Evolutionary conservation across 2,888 invertebrate species (phyloP), one percentile per base, ranked within the genome.

Genomic region (Leucozona laternaria): DNA sequence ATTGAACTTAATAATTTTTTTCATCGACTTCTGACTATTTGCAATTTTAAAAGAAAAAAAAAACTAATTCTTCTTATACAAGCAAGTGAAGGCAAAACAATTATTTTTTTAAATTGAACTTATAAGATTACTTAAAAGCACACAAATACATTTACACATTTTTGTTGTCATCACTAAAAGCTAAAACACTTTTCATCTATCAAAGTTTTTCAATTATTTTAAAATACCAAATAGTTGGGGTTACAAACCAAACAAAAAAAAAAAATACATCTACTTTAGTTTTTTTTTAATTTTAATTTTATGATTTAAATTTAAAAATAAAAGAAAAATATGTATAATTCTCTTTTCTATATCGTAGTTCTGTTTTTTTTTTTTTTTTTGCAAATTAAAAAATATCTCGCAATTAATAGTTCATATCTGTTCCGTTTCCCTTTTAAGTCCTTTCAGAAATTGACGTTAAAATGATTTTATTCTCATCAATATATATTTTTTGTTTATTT

Each of bases 401-500:
- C 62, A 50, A 31, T 34, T 78, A 68, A 71, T 82, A 70, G 72
- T 77, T 81, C 55, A 64, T 79, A 82, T 75, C 71, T 40, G 11
- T 71, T 78, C 71, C 71, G 62, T 79, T 73, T 78, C 75, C 80
- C 68, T 82, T 31, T 64, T 58, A 66, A 86, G 78, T 86, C 78
- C 86, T 83, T 83, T 79, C 75, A 79, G 75, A 87, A 87, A 87
- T 87, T 87, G 87, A 87, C 87, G 83, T 83, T 79, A 68, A 68
- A 87, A 79, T 83, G 28, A 70, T 76, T 53, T 71, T 60, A 31
- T 43, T 62, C 48, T 50, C 48, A 68, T 68, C 28, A 34, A 73
- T 73, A 60, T 73, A 60, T 34, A 43, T 43, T 66, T n/a, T n/a
- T n/a, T n/a, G n/a, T n/a, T 75, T 57, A 31, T 48, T 37, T 48